A percentile compares a stretch with the other conserved stretches of the same genome.
Conservation (phyloP, 2,888 invertebrate species). For the Melanostoma scalare region DNA sequence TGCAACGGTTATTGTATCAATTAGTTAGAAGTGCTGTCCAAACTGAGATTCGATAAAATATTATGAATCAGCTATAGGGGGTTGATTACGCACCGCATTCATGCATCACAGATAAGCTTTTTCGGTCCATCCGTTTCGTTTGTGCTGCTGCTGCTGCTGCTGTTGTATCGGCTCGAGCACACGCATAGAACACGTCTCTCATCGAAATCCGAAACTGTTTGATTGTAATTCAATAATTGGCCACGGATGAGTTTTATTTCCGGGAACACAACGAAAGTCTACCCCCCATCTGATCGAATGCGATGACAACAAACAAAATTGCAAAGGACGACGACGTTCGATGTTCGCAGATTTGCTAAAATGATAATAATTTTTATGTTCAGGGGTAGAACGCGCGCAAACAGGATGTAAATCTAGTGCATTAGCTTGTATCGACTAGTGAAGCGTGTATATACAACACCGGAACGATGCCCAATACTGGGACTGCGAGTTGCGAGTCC, state of each 20-base stretch:
- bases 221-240: conserved; percentile 81
- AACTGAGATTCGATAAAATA: conserved; percentile 66
- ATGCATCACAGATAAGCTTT: conserved; percentile 65
- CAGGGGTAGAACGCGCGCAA: conserved; percentile 30
- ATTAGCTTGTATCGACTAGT: conserved; percentile 71
- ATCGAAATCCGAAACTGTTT: conserved; percentile 50
- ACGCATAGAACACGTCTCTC: conserved; percentile 43
- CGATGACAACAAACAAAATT: conserved; percentile 70
- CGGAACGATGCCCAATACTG: conserved; percentile 50
- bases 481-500: conserved; percentile 8
- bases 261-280: conserved; percentile 66
- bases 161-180: not conserved
- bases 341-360: conserved; percentile 71
- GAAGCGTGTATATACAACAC: conserved; percentile 60
- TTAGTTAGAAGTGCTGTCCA: conserved; percentile 66
- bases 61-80: conserved; percentile 45
- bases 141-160: too few relatives aligned
- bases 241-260: conserved; percentile 80
- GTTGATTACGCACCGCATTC: conserved; percentile 38
- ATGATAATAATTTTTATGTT: conserved; percentile 65
- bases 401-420: conserved; percentile 72
- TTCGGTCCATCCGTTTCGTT: conserved; percentile 1
- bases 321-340: conserved; percentile 43
- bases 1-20: conserved; percentile 71
- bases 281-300: conserved; percentile 48